Evolutionary conservation across 1,140 invertebrate genomes (phyloP).

Genomic region (Tetranychus urticae): DNA sequence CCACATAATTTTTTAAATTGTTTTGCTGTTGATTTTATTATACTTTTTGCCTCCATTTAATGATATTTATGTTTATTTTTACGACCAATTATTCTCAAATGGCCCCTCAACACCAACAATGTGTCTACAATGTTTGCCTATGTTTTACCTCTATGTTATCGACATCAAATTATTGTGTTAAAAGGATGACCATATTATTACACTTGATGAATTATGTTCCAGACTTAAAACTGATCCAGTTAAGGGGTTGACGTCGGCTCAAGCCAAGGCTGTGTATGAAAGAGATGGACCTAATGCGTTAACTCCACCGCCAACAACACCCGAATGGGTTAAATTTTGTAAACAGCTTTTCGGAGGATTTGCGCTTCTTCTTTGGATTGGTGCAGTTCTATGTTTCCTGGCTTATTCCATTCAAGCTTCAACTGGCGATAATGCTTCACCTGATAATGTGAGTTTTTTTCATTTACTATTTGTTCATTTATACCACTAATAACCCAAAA

Average conservation of each 20-base stretch:
- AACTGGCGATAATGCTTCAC: conserved; percentile 19
- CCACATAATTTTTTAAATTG: background rate
- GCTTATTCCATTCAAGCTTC: conserved; percentile 30
- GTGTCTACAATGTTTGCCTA: background rate
- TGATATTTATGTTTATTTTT: no score
- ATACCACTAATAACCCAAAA: no score
- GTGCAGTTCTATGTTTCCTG: conserved; percentile 39
- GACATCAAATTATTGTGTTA: background rate
- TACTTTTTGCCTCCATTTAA: background rate
- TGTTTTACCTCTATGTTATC: background rate
- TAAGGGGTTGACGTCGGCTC: background rate
- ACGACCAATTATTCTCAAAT: no score
- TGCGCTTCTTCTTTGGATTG: conserved; percentile 46
- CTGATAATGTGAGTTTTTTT: conserved; percentile 28
- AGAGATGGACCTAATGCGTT: conserved; percentile 33
- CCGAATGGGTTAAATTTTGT: conserved; percentile 26
- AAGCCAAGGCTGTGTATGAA: background rate
- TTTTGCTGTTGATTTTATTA: background rate
- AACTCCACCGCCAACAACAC: conserved; percentile 26
- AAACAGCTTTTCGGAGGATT: conserved; percentile 44
- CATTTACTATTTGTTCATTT: background rate
- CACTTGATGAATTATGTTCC: conserved; percentile 82
- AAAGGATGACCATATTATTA: conserved; percentile 73
- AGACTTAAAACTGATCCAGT: conserved; percentile 83
- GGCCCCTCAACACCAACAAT: background rate